These are phyloP conservation scores for Solea solea DNA, from an alignment of 2,113 vertebrate genomes.

Conservation along the genomic window DNA sequence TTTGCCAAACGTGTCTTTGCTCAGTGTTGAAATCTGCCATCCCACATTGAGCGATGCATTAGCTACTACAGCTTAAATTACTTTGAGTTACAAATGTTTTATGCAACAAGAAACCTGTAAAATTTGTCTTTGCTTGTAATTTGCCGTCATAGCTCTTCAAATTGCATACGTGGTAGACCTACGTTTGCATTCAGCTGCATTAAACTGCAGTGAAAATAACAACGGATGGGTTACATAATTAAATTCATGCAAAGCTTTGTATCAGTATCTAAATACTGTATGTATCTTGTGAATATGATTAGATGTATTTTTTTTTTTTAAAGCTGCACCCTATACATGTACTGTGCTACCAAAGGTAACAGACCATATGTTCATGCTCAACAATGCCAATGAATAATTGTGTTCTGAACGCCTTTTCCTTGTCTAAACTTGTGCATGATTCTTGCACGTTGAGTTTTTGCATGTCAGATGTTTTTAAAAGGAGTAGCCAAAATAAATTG, in stretches of 20 bases:
- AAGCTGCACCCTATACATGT: not conserved
- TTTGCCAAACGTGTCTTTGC: constrained; percentile 1
- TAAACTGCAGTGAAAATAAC: constrained; percentile 17
- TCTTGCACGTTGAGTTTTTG: constrained; percentile 68
- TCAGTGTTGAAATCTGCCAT: constrained; percentile 1
- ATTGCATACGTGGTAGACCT: constrained; percentile 5
- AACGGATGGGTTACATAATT: constrained; percentile 4
- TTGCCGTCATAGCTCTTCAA: constrained; percentile 14
- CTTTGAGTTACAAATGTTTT: constrained; percentile 33
- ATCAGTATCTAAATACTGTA: constrained; percentile 11
- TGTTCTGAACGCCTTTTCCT: constrained; percentile 36
- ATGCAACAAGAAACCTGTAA: constrained; percentile 26
- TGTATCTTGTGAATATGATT: constrained; percentile 7
- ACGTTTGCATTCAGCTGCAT: constrained; percentile 19
- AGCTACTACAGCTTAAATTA: constrained; percentile 23
- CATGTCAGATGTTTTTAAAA: constrained; percentile 57
- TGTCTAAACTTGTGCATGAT: constrained; percentile 52
- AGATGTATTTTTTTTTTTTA: not conserved
- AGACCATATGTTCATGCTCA: constrained; percentile 19
- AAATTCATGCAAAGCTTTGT: constrained; percentile 20
- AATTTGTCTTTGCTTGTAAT: constrained; percentile 4
- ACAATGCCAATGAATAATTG: constrained; percentile 31
- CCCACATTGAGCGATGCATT: not conserved
- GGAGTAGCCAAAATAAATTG: constrained; percentile 25
- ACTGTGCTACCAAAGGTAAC: constrained; percentile 53